Percentiles rank a stretch among this genome's conserved stretches.
Evolutionary conservation across 35 echinoderm and acorn worm species (phyloP).

Genomic region (Heliocidaris tuberculata): DNA sequence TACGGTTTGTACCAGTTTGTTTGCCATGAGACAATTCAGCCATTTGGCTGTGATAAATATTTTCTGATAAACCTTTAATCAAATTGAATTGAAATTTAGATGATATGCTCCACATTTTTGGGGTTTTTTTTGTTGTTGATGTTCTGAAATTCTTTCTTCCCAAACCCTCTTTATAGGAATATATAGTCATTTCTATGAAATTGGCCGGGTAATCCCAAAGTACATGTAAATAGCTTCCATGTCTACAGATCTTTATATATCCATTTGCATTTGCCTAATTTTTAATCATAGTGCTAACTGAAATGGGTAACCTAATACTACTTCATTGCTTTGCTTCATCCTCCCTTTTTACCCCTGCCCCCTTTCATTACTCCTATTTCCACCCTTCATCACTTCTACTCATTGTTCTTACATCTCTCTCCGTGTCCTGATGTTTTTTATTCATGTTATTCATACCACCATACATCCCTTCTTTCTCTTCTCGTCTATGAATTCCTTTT

Average conservation of each 20-base stretch:
- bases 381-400: not conserved
- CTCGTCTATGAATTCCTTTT: not conserved
- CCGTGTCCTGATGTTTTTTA: not conserved
- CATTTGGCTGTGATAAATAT: too few relatives aligned
- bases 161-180: too few relatives aligned
- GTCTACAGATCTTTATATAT: not conserved
- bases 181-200: too few relatives aligned
- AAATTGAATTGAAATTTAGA: too few relatives aligned
- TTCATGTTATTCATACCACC: not conserved
- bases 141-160: too few relatives aligned
- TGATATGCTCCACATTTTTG: too few relatives aligned
- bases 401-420: not conserved
- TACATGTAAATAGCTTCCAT: not conserved
- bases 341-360: not conserved
- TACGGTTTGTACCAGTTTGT: not conserved
- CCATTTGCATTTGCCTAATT: not conserved
- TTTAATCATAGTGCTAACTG: not conserved
- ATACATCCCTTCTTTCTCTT: not conserved
- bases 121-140: too few relatives aligned
- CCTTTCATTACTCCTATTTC: not conserved
- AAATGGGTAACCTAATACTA: constrained; percentile 1
- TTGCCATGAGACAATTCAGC: not conserved
- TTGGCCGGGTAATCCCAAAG: too few relatives aligned
- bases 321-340: not conserved
- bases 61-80: too few relatives aligned